These are phyloP conservation scores for Drosophila siamana DNA, from an alignment of 2,888 invertebrate genomes.

Conservation along the genomic window DNA sequence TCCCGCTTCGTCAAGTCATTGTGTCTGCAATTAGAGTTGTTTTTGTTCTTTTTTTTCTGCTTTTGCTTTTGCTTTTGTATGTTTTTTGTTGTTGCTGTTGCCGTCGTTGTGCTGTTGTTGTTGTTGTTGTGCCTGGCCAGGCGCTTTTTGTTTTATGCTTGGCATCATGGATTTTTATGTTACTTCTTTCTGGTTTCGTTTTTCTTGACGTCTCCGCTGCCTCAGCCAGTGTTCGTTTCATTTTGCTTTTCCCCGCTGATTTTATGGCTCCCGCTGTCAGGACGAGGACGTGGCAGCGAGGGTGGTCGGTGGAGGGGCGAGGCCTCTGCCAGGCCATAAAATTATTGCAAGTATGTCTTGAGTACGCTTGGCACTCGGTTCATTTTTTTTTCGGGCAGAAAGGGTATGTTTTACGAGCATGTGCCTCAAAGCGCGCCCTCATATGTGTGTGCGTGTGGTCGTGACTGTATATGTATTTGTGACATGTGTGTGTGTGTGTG, in stretches of 20 bases:
- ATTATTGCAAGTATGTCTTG: slow-evolving; percentile 80
- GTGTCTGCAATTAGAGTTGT: slow-evolving; percentile 80
- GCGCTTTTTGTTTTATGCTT: slow-evolving; percentile 77
- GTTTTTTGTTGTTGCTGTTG: slow-evolving; percentile 43
- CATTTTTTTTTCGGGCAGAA: slow-evolving; percentile 57
- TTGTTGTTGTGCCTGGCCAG: slow-evolving; percentile 68
- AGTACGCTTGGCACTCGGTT: slow-evolving; percentile 75
- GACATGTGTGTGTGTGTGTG: slow-evolving; percentile 24
- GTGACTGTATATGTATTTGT: slow-evolving; percentile 14
- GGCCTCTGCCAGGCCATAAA: slow-evolving; percentile 74
- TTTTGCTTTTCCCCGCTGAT: slow-evolving; percentile 68
- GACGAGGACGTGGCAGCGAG: slow-evolving; percentile 14
- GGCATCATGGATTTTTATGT: slow-evolving; percentile 78
- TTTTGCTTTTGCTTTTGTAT: slow-evolving; percentile 45
- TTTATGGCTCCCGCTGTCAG: slow-evolving; percentile 61
- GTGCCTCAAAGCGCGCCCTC: slow-evolving; percentile 64
- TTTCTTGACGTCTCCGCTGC: slow-evolving; percentile 32
- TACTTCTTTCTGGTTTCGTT: slow-evolving; percentile 75
- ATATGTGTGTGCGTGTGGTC: slow-evolving; percentile 35
- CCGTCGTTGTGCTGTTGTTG: slow-evolving; percentile 39
- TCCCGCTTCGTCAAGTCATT: slow-evolving; percentile 62
- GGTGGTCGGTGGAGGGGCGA: slow-evolving; percentile 25
- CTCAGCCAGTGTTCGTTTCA: slow-evolving; percentile 42
- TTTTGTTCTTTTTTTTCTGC: slow-evolving; percentile 75
- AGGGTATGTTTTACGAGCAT: slow-evolving; percentile 76